Evolutionary conservation across 2,888 invertebrate genomes (phyloP), one percentile per base, ranked within the genome.

Genomic region (Schizotus pectinicornis): DNA sequence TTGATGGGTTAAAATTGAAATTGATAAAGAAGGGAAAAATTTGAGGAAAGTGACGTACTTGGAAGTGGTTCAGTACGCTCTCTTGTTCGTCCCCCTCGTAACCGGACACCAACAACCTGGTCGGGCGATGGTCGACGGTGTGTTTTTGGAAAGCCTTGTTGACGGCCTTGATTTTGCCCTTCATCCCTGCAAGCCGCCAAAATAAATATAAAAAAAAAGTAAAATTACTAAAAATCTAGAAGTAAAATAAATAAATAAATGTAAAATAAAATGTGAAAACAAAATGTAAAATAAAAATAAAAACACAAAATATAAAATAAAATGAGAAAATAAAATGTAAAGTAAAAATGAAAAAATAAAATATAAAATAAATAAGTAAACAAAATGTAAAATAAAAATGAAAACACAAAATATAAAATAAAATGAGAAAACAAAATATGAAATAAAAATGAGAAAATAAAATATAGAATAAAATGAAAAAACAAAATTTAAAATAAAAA

Each of bases 31-130:
- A 51, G 1, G 5, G 51, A 37, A 41, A 11, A 22, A 22, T 7
- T n/a, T 45, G 30, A 31, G 36, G 43, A 51, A 41, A 42, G 7
- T 31, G 11, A 55, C 86, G 85, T 80, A 95, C 95, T 78, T 90
- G 86, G 78, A 96, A 94, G 79, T 95, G 95, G 6, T 86, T 83
- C 56, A 93, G 78, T 35, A 96, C 85, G 34, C 89, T 87, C 30
- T 91, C 89, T 64, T 92, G 86, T 68, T 95, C 95, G 61, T 93
- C 92, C 7, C 86, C 84, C 70, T 90, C 89, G 80, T 95, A 95
- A 9, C 95, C 95, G 3, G 92, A 91, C 45, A 97, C 89, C 59
- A 94, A 85, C 55, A 97, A 82, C 59, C 92, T 89, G 1, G 92
- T 89, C 1, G 96, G 94, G 54, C 96, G 82, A 67, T 95, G 91